These are phyloP conservation scores for Rhyacichthys aspro DNA, from an alignment of 2,797 vertebrate genomes.

Conservation along the genomic window DNA sequence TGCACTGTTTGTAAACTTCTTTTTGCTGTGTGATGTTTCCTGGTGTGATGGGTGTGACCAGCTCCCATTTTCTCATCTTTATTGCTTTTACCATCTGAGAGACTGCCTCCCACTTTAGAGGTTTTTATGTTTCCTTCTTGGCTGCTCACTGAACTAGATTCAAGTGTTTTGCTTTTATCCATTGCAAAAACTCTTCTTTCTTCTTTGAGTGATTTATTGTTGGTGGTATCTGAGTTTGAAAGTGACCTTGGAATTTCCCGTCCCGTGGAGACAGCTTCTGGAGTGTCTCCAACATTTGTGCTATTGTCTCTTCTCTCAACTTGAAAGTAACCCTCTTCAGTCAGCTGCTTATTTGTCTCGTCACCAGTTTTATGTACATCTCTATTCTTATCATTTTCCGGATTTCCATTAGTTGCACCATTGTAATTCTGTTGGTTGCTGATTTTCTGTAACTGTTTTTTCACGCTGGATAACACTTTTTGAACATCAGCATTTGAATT, in stretches of 20 bases:
- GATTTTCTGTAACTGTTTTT: slow-evolving; percentile 44
- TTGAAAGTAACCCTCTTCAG: slow-evolving; percentile 71
- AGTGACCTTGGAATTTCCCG: slow-evolving; percentile 18
- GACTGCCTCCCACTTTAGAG: slow-evolving; percentile 34
- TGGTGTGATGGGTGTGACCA: slow-evolving; percentile 33
- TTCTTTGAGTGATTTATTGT: slow-evolving; percentile 26
- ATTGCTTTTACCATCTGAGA: slow-evolving; percentile 32
- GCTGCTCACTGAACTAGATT: slow-evolving; percentile 28
- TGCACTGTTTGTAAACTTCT: slow-evolving; percentile 30
- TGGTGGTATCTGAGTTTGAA: slow-evolving; percentile 29
- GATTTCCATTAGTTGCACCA: slow-evolving; percentile 14
- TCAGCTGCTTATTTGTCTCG: slow-evolving; percentile 26
- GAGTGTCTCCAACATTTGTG: slow-evolving; percentile 10
- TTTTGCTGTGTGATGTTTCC: slow-evolving; percentile 43
- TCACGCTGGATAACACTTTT: slow-evolving; percentile 41
- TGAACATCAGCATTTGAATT: slow-evolving; percentile 28
- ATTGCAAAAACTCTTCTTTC: slow-evolving; percentile 34
- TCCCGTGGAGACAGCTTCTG: slow-evolving; percentile 32
- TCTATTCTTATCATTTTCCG: slow-evolving; percentile 22
- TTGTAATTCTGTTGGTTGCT: slow-evolving; percentile 24
- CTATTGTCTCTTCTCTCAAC: slow-evolving; percentile 53
- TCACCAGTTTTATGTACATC: slow-evolving; percentile 3
- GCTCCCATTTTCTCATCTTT: slow-evolving; percentile 30
- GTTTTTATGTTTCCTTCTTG: slow-evolving; percentile 32
- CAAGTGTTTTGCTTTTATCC: slow-evolving; percentile 40